These are phyloP conservation scores for Stigmatopora nigra DNA, from an alignment of 2,113 vertebrate species.

Conservation along the genomic window DNA sequence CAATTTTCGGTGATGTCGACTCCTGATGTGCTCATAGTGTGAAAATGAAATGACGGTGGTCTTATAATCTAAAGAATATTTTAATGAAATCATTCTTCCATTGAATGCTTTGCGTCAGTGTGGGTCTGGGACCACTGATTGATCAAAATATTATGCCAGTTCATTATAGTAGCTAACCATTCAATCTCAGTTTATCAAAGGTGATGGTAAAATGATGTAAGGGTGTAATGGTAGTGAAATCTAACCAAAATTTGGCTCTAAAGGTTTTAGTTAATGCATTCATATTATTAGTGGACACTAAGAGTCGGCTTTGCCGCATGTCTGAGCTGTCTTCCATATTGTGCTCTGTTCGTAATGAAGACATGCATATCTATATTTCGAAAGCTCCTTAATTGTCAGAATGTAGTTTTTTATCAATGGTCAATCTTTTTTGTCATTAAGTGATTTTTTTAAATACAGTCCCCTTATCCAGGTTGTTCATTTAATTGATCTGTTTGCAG, in stretches of 20 bases:
- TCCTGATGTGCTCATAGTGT: too few species aligned
- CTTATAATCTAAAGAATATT: constrained; percentile 22
- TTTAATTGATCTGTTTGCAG: background rate
- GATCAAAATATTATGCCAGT: background rate
- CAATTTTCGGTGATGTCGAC: background rate
- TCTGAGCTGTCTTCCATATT: constrained; percentile 37
- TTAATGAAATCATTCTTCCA: background rate
- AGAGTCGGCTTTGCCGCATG: constrained; percentile 15
- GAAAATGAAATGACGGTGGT: constrained; percentile 6
- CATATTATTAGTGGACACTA: constrained; percentile 3
- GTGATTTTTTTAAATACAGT: constrained; percentile 11
- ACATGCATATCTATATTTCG: constrained; percentile 25
- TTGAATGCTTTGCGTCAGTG: constrained; percentile 8
- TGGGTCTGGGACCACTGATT: background rate
- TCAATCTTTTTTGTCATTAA: constrained; percentile 20
- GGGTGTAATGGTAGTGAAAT: background rate
- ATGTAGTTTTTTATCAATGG: constrained; percentile 28
- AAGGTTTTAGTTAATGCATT: constrained; percentile 9
- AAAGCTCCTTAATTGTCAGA: constrained; percentile 23
- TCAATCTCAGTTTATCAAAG: background rate
- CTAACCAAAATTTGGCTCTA: background rate
- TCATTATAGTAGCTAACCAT: background rate
- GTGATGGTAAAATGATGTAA: background rate
- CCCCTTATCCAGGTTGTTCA: background rate
- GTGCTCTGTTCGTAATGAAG: constrained; percentile 26